A percentile compares a stretch with the other conserved stretches of the same genome.
Evolutionary conservation across 2,888 invertebrate genomes (phyloP).

Genomic region (Pollenia labialis): DNA sequence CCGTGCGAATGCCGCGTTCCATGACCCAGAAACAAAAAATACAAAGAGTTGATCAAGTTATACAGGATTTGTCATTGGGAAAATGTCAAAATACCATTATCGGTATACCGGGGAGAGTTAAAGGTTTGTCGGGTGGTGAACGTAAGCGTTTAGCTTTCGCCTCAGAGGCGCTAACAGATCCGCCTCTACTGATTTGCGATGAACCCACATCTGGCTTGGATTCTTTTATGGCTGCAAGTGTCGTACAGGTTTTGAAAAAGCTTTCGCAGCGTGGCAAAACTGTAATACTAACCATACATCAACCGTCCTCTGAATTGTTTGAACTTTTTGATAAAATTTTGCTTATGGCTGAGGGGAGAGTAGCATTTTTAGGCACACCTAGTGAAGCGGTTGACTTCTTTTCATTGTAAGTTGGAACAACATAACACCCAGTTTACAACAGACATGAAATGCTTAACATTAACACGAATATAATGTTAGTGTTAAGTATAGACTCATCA

Average conservation of each 20-base stretch:
- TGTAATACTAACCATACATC: constrained; percentile 96
- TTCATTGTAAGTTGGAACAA: constrained; percentile 86
- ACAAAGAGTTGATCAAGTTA: constrained; percentile 93
- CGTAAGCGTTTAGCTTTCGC: constrained; percentile 97
- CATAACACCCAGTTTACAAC: background rate
- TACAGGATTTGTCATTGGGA: constrained; percentile 92
- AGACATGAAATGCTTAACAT: too few relatives aligned
- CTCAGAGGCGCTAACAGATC: constrained; percentile 98
- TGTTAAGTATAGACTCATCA: too few relatives aligned
- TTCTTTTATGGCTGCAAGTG: constrained; percentile 98
- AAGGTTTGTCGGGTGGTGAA: constrained; percentile 98
- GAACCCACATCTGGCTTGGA: constrained; percentile 99
- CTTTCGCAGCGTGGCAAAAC: constrained; percentile 93
- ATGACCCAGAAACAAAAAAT: constrained; percentile 90
- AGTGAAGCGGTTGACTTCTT: constrained; percentile 92
- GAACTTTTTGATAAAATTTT: constrained; percentile 95
- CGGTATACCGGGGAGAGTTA: constrained; percentile 93
- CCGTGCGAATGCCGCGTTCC: constrained; percentile 92
- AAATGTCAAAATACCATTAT: constrained; percentile 97
- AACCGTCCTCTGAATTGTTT: constrained; percentile 96
- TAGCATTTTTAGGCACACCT: constrained; percentile 93
- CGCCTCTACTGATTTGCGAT: constrained; percentile 97
- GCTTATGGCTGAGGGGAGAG: constrained; percentile 95
- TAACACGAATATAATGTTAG: too few relatives aligned
- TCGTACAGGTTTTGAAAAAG: constrained; percentile 91